These are phyloP conservation scores for Apeira syringaria DNA, from an alignment of 2,888 invertebrate species.

Conservation along the genomic window DNA sequence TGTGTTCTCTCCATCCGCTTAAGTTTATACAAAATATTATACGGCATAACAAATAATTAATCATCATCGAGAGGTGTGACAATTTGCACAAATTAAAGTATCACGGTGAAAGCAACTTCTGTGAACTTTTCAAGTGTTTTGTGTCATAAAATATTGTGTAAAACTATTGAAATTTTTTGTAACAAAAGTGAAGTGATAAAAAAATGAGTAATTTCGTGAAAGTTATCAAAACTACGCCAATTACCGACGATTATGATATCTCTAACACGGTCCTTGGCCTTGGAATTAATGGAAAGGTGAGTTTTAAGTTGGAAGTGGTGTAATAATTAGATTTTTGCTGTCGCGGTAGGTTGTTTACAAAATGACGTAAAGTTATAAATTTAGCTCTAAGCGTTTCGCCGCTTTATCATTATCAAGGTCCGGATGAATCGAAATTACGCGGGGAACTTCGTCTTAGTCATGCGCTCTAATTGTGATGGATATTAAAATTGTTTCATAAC, in stretches of 20 bases:
- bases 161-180: constrained; percentile 36
- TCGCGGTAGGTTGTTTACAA: constrained; percentile 41
- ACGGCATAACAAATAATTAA: too few species aligned
- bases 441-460: constrained; percentile 14
- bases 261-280: constrained; percentile 96
- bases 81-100: neutral
- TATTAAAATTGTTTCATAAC: neutral
- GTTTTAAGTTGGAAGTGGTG: constrained; percentile 25
- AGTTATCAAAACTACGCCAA: constrained; percentile 90
- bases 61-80: too few species aligned
- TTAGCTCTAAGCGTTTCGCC: constrained; percentile 35
- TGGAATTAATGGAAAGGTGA: constrained; percentile 97
- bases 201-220: constrained; percentile 69
- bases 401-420: constrained; percentile 13
- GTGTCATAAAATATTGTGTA: constrained; percentile 36
- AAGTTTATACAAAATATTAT: too few species aligned
- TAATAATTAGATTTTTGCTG: neutral
- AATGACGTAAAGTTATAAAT: constrained; percentile 52
- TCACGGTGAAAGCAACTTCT: constrained; percentile 1
- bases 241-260: constrained; percentile 96
- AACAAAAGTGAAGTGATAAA: constrained; percentile 35
- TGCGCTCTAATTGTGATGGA: neutral
- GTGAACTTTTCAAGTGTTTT: constrained; percentile 31
- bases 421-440: constrained; percentile 8
- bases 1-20: too few species aligned